Evolutionary conservation across 2,797 vertebrate species (phyloP), one percentile per base, ranked within the genome.

Genomic region (Echiichthys vipera): DNA sequence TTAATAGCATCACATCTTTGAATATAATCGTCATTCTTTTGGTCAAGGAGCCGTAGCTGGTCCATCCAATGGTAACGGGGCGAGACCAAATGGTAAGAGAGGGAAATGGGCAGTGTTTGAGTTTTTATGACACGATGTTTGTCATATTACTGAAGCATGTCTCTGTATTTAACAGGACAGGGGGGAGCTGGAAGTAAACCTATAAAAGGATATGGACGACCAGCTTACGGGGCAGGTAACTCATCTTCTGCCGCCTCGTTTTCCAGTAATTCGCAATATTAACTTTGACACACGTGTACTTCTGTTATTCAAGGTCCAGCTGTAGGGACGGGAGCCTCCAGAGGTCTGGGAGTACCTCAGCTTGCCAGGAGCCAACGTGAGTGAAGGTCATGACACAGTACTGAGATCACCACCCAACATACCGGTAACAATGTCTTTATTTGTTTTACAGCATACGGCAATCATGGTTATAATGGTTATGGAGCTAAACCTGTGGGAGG

Each of bases 221-320:
- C 78, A 39, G 45, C 65, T 46, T 91, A 78, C 51, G 85, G 86
- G 1, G 43, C 88, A 87, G 91, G 91, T 92, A 84, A 74, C 9
- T 34, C 7, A 36, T 32, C 24, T 15, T 54, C 9, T 43, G 15
- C 5, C 15, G 3, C 4, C 4, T 57, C 34, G 14, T 42, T 32
- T 10, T 43, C 17, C 12, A n/a, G 12, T 7, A 65, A 34, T 12
- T 39, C 2, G 7, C 29, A 50, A 45, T 10, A 10, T 32, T 58
- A 0, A 22, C 3, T 30, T 45, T 78, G 9, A 71, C 1, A 27
- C n/a, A 63, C 15, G 10, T 74, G 27, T 63, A 27, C 14, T 3
- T 56, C 25, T 63, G 22, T 79, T n/a, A 27, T 53, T 70, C 58
- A 24, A 87, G 84, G 71, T 36, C 66, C 29, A 32, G 86, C 62